Conservation (phyloP, 2,113 vertebrate genomes). For the Hemichromis elongatus region DNA sequence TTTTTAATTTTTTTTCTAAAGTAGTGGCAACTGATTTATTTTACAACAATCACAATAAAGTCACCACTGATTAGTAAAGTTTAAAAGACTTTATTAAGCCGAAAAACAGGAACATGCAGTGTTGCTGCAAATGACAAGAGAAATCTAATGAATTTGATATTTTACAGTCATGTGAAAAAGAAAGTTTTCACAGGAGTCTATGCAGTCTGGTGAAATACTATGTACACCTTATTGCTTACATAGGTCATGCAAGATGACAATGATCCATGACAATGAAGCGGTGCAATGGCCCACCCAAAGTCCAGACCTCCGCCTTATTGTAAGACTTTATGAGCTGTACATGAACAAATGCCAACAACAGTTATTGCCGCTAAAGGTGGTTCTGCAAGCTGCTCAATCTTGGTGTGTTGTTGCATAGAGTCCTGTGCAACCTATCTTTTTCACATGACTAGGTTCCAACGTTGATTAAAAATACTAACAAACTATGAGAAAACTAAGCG, state of each 20-base stretch:
- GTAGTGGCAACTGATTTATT: not conserved
- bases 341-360: not conserved
- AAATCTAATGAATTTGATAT: too few relatives aligned
- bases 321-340: not conserved
- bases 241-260: too few relatives aligned
- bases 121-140: too few relatives aligned
- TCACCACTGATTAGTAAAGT: not conserved
- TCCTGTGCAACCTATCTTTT: not conserved
- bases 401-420: not conserved
- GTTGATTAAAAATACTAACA: not conserved
- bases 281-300: too few relatives aligned
- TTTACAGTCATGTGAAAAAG: too few relatives aligned
- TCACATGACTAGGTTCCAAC: not conserved
- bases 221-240: too few relatives aligned
- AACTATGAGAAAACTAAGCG: not conserved
- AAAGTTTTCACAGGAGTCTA: too few relatives aligned
- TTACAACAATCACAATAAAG: not conserved
- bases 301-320: not conserved
- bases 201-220: too few relatives aligned
- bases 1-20: not conserved
- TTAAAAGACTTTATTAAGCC: not conserved
- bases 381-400: not conserved
- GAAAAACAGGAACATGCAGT: too few relatives aligned
- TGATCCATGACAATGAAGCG: too few relatives aligned
- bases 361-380: not conserved